A percentile compares a stretch with the other conserved stretches of the same genome.
These are phyloP conservation scores for Rousettus madagascariensis DNA, from an alignment of 2,797 vertebrate species.

Conservation along the genomic window DNA sequence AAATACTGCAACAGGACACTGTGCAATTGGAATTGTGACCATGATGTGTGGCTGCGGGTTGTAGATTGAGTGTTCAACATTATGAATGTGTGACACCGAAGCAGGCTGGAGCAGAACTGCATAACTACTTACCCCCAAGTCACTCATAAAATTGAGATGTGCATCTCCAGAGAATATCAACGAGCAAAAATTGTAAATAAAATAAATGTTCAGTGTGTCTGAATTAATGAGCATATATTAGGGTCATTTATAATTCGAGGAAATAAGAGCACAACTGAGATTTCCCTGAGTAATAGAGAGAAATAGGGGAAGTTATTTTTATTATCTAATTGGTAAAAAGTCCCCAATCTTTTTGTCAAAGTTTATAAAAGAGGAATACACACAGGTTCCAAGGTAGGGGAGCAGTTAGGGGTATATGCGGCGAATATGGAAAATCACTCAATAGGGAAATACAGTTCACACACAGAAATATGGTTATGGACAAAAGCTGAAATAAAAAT, in stretches of 20 bases:
- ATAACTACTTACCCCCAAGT: conserved; percentile 66
- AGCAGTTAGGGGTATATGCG: neutral
- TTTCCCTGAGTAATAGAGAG: conserved; percentile 58
- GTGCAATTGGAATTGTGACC: conserved; percentile 37
- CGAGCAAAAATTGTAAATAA: conserved; percentile 81
- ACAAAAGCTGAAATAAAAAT: conserved; percentile 40
- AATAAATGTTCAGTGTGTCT: conserved; percentile 76
- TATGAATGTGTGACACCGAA: conserved; percentile 51
- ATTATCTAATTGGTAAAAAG: conserved; percentile 72
- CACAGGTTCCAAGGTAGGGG: neutral
- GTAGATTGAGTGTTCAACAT: conserved; percentile 54
- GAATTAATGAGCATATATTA: conserved; percentile 74
- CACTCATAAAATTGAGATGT: conserved; percentile 78
- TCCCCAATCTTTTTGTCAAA: conserved; percentile 68
- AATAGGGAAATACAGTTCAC: conserved; percentile 31
- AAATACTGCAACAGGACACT: conserved; percentile 27
- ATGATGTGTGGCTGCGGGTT: conserved; percentile 50
- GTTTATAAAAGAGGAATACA: conserved; percentile 63
- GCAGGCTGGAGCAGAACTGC: conserved; percentile 52
- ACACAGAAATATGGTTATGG: neutral
- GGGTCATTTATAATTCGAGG: conserved; percentile 69
- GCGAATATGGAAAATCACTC: conserved; percentile 51
- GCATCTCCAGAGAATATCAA: conserved; percentile 77
- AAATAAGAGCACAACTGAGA: conserved; percentile 73
- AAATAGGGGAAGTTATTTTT: conserved; percentile 67